Evolutionary conservation across 1,140 invertebrate genomes (phyloP).

Genomic region (Diachasmimorpha longicaudata): DNA sequence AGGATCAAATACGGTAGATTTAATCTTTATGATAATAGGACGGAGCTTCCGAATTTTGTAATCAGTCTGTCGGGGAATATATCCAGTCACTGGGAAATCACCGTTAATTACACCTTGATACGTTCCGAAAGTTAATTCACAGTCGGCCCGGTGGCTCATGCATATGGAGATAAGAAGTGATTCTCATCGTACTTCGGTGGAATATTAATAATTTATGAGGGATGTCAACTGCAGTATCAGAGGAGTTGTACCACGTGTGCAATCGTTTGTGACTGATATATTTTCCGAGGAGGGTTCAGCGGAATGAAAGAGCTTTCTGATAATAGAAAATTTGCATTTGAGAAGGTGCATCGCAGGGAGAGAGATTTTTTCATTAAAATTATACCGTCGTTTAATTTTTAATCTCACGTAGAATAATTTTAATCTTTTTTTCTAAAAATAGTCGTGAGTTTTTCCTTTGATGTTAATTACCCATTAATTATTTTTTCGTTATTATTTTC

Average conservation of each 20-base stretch:
- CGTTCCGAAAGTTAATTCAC: conserved; percentile 8
- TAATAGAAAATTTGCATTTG: too few species aligned
- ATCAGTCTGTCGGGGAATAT: neutral
- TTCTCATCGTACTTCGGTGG: neutral
- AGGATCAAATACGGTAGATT: neutral
- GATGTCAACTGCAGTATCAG: neutral
- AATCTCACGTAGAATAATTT: too few species aligned
- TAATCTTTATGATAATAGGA: neutral
- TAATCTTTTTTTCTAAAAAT: too few species aligned
- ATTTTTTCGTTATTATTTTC: too few species aligned
- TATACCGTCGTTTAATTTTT: too few species aligned
- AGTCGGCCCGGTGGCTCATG: neutral
- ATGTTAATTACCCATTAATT: too few species aligned
- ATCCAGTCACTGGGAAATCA: neutral
- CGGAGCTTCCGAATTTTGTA: neutral
- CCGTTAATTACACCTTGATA: conserved; percentile 11
- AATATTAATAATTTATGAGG: conserved; percentile 25
- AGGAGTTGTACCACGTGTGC: neutral
- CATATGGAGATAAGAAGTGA: conserved; percentile 3
- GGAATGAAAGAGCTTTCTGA: too few species aligned
- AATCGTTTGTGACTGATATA: conserved; percentile 1
- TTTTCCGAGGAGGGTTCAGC: neutral
- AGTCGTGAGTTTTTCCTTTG: too few species aligned
- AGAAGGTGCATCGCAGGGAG: too few species aligned
- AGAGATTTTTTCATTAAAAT: too few species aligned